Evolutionary conservation across 2,113 vertebrate genomes (phyloP).

Genomic region (Notiomystis cincta): DNA sequence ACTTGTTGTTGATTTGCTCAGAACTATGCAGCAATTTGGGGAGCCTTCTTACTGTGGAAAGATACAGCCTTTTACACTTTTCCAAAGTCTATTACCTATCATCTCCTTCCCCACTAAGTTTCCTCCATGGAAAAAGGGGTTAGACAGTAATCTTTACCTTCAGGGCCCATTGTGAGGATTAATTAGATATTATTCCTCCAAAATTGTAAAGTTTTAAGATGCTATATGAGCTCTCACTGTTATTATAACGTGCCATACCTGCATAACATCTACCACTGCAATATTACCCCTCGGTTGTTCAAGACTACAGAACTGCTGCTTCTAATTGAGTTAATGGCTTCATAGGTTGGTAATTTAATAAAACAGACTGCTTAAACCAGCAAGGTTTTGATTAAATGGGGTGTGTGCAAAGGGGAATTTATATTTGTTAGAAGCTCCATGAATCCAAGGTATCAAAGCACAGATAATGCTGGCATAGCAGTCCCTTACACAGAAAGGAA

Average conservation of each 20-base stretch:
- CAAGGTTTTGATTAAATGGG: conserved; percentile 65
- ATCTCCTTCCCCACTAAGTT: not conserved
- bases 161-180: not conserved
- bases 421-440: conserved; percentile 35
- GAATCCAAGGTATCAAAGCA: conserved; percentile 21
- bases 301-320: conserved; percentile 45
- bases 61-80: not conserved
- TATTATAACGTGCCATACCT: conserved; percentile 8
- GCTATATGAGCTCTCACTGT: conserved; percentile 25
- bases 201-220: conserved; percentile 30
- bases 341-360: conserved; percentile 69
- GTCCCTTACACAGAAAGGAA: not conserved
- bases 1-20: not conserved
- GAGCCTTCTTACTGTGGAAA: not conserved
- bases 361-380: conserved; percentile 66
- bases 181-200: conserved; percentile 17
- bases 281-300: conserved; percentile 40
- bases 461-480: not conserved
- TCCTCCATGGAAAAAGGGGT: not conserved
- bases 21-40: not conserved
- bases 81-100: not conserved
- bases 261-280: not conserved
- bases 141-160: conserved; percentile 20
- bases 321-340: conserved; percentile 67
- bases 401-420: conserved; percentile 44